Conservation (phyloP, 2,113 vertebrate species). For the Telmatochromis sp. region DNA sequence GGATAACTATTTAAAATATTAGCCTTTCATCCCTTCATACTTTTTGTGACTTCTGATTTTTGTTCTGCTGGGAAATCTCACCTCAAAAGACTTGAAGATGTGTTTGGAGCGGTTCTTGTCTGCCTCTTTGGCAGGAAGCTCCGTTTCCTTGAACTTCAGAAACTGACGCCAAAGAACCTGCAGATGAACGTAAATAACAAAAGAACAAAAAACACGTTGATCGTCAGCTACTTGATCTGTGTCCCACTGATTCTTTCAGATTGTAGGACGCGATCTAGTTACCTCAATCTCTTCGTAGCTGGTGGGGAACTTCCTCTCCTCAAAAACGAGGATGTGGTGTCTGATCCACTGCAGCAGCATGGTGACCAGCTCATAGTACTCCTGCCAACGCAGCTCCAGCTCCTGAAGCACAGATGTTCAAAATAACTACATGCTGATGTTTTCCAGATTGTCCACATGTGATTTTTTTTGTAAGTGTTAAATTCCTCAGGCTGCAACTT, state of each 20-base stretch:
- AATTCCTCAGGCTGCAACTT: background rate
- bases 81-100: constrained; percentile 87
- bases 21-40: background rate
- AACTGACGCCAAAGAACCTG: constrained; percentile 94
- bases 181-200: fast-evolving
- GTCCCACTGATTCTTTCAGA: fast-evolving
- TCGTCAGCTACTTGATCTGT: background rate
- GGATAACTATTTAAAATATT: background rate
- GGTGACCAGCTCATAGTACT: constrained; percentile 88
- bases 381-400: constrained; percentile 92
- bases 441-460: background rate
- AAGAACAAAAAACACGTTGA: background rate
- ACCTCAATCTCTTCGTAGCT: constrained; percentile 95
- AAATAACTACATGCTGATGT: background rate
- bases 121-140: constrained; percentile 87
- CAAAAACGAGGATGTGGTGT: constrained; percentile 81
- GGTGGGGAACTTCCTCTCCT: constrained; percentile 83
- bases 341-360: constrained; percentile 88
- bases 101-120: constrained; percentile 91
- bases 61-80: background rate
- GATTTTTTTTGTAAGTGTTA: background rate
- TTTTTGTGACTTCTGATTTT: background rate
- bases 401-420: constrained; percentile 67
- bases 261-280: background rate
- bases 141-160: constrained; percentile 90